A percentile compares a stretch with the other conserved stretches of the same genome.
Evolutionary conservation across 2,113 vertebrate species (phyloP).

Genomic region (human (Homo sapiens)): DNA sequence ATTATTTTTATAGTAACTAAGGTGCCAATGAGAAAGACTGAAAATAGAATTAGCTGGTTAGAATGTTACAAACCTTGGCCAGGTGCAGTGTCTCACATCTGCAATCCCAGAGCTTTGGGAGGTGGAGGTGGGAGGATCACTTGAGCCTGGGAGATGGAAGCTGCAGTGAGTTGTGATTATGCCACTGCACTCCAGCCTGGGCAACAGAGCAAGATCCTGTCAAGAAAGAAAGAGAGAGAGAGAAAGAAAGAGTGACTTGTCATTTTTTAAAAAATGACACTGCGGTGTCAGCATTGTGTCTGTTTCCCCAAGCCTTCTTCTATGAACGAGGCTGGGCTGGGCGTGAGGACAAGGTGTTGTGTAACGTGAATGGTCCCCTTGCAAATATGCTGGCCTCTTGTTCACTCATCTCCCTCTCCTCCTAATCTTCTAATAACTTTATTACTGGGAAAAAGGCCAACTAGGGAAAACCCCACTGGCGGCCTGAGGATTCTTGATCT

Average conservation of each 20-base stretch:
- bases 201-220: neutral
- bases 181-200: neutral
- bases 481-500: conserved; percentile 1
- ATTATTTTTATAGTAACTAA: too few relatives aligned
- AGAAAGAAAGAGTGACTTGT: neutral
- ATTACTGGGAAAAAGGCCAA: conserved; percentile 11
- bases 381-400: neutral
- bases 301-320: neutral
- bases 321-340: neutral
- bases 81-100: neutral
- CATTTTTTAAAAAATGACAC: too few relatives aligned
- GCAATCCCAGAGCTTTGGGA: neutral
- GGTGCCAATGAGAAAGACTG: too few relatives aligned
- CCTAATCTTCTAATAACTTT: neutral
- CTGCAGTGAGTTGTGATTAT: too few relatives aligned
- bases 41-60: too few relatives aligned
- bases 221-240: neutral
- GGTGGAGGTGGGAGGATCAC: neutral
- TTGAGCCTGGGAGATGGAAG: neutral
- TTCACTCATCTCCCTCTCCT: neutral
- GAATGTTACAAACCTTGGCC: neutral
- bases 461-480: neutral
- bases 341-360: neutral
- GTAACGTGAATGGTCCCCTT: neutral
- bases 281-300: neutral